Percentiles rank a stretch among this genome's conserved stretches.
phyloP scores from a whole-genome alignment of 92 coral and sea anemone genomes.

The Epizoanthus stellaris region DNA sequence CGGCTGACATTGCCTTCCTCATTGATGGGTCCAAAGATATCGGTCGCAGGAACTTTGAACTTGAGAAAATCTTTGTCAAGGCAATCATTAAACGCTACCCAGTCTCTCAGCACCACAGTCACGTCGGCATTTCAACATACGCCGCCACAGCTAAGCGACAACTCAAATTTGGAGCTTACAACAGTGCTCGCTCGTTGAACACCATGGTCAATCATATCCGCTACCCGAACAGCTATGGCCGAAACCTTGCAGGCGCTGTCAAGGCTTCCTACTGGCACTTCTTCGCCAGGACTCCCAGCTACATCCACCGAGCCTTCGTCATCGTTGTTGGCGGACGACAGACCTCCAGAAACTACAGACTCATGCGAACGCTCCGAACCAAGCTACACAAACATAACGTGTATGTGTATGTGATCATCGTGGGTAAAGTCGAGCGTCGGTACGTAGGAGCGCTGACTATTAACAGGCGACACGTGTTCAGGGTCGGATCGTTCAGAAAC shows the following conservation, averaged over 20 bases:
- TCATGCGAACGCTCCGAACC: not conserved
- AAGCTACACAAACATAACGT: constrained; percentile 28
- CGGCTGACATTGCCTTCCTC: constrained; percentile 93
- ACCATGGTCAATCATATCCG: constrained; percentile 45
- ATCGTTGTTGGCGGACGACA: constrained; percentile 74
- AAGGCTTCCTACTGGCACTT: constrained; percentile 64
- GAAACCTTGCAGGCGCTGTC: constrained; percentile 76
- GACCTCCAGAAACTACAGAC: constrained; percentile 10
- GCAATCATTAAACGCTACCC: constrained; percentile 76
- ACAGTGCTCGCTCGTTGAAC: not conserved
- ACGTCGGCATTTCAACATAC: constrained; percentile 83
- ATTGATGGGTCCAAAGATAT: constrained; percentile 90
- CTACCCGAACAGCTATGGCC: constrained; percentile 68
- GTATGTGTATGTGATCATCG: not conserved
- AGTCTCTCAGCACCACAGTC: constrained; percentile 86
- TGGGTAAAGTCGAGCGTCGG: constrained; percentile 15
- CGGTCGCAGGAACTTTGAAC: constrained; percentile 80
- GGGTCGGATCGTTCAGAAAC: constrained; percentile 9
- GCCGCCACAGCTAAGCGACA: constrained; percentile 60
- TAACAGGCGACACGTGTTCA: constrained; percentile 22
- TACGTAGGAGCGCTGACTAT: constrained; percentile 13
- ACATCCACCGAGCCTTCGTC: constrained; percentile 82
- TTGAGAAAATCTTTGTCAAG: constrained; percentile 75
- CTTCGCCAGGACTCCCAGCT: constrained; percentile 73
- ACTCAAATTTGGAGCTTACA: constrained; percentile 52